phyloP scores from a whole-genome alignment of 2,113 vertebrate genomes.

The Herpetotheres cachinnans region DNA sequence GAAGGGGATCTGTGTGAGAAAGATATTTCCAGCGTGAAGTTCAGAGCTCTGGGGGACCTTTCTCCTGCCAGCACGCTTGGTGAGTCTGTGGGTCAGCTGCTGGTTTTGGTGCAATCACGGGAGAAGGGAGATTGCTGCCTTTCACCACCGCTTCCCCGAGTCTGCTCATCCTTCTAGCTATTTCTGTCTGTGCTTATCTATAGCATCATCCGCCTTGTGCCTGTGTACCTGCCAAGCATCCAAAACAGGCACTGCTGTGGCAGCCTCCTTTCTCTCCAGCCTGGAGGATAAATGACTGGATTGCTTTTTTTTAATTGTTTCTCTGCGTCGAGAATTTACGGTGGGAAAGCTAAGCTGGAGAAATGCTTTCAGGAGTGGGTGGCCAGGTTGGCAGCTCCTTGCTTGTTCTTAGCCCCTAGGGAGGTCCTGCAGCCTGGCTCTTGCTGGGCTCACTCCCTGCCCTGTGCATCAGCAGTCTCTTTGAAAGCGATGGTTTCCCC shows the following conservation, averaged over 20 bases:
- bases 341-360: not conserved
- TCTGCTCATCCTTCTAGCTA: conserved; percentile 54
- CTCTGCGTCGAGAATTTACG: not conserved
- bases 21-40: not conserved
- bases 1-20: not conserved
- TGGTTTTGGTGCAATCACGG: not conserved
- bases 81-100: not conserved
- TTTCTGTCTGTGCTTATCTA: conserved; percentile 44
- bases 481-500: not conserved
- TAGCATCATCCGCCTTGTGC: conserved; percentile 35
- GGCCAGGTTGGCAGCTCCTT: not conserved
- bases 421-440: not conserved
- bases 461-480: rapidly evolving
- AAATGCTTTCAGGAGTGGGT: not conserved
- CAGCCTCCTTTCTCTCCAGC: conserved; percentile 9
- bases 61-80: not conserved
- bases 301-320: not conserved
- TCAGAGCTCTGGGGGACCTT: not conserved
- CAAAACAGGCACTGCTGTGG: conserved; percentile 18
- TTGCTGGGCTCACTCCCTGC: rapidly evolving
- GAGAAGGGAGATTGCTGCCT: not conserved
- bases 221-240: conserved; percentile 55
- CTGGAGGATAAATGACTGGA: not conserved
- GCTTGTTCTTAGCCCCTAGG: not conserved
- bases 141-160: not conserved